Evolutionary conservation across 2,797 vertebrate species (phyloP).

Genomic region (Clarias laeviceps): DNA sequence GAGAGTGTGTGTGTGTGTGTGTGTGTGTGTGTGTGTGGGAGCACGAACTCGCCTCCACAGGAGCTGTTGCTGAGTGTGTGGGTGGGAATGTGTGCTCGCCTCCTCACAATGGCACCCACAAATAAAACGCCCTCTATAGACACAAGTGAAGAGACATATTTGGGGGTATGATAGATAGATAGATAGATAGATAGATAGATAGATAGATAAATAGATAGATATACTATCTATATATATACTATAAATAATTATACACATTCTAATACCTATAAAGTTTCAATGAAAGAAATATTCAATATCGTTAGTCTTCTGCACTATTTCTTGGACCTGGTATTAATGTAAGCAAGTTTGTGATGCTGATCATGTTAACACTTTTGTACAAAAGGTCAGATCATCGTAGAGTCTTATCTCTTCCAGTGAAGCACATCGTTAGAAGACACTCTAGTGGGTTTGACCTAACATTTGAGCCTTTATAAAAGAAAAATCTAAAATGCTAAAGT

Average conservation of each 20-base stretch:
- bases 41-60: background rate
- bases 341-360: background rate
- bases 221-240: too few relatives aligned
- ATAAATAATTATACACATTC: background rate
- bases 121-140: background rate
- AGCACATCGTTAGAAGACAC: background rate
- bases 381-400: background rate
- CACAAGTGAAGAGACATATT: background rate
- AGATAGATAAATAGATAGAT: background rate
- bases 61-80: background rate
- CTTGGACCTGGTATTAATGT: background rate
- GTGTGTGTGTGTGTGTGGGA: background rate
- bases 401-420: background rate
- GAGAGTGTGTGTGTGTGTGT: constrained; percentile 14
- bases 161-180: background rate
- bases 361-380: background rate
- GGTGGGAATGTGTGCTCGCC: background rate
- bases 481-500: background rate
- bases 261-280: background rate
- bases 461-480: background rate
- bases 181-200: background rate
- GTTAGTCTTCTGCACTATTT: background rate
- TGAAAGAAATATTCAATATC: background rate
- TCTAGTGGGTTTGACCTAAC: background rate
- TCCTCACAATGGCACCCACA: background rate